Evolutionary conservation across 2,113 vertebrate species (phyloP).

Genomic region (Pedetes capensis): DNA sequence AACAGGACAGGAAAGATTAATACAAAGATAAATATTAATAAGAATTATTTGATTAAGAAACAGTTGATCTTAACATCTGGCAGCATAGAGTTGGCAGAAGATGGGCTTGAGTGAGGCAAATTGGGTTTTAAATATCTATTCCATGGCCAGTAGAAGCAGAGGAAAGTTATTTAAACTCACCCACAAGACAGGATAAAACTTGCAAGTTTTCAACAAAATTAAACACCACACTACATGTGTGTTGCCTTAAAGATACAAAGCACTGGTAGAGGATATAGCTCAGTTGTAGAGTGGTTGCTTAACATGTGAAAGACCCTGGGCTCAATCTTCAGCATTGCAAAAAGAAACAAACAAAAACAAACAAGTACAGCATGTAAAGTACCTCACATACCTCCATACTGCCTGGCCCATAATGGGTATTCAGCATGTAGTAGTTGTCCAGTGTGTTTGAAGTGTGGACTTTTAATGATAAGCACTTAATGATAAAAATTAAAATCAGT

Average conservation of each 20-base stretch:
- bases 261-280: rapidly evolving
- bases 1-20: background rate
- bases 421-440: background rate
- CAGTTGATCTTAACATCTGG: background rate
- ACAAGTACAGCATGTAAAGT: background rate
- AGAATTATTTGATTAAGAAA: background rate
- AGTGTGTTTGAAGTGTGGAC: background rate
- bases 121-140: background rate
- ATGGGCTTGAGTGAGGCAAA: background rate
- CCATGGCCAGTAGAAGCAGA: background rate
- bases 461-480: background rate
- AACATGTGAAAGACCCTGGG: background rate
- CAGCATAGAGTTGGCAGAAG: background rate
- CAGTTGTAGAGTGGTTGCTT: background rate
- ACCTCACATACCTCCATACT: background rate
- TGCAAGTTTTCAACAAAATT: background rate
- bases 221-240: background rate
- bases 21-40: background rate
- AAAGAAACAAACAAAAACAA: background rate
- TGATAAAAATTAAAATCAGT: background rate
- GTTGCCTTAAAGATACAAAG: background rate
- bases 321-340: background rate
- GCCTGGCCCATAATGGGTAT: background rate
- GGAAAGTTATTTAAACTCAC: background rate
- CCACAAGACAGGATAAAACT: background rate